Percentiles rank a stretch among this genome's conserved stretches.
Conservation (phyloP, 2,888 invertebrate genomes). For the Sminthurinus aureus region DNA sequence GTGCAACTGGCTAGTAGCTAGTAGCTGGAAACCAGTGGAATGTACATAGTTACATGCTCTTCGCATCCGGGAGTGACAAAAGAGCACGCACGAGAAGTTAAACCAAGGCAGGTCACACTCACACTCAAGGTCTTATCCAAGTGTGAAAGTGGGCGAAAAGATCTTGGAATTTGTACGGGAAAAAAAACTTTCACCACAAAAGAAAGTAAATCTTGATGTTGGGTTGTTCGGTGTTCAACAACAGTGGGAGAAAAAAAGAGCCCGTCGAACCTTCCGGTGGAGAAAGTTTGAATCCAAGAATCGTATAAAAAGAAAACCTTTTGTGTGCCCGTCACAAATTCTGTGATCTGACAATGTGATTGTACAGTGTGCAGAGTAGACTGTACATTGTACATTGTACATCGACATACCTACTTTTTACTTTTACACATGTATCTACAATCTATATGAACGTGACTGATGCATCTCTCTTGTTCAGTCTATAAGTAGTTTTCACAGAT, state of each 20-base stretch:
- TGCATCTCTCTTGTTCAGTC: too few relatives aligned
- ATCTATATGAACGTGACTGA: neutral
- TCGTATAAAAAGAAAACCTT: neutral
- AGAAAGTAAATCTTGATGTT: constrained; percentile 15
- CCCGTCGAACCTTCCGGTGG: constrained; percentile 21
- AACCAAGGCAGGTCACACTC: constrained; percentile 20
- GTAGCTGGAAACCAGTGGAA: too few relatives aligned
- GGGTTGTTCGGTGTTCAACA: too few relatives aligned
- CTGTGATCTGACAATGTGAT: neutral
- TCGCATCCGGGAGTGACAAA: constrained; percentile 15
- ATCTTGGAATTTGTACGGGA: constrained; percentile 5
- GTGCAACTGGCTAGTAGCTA: too few relatives aligned
- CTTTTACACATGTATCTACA: neutral
- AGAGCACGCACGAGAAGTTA: constrained; percentile 26
- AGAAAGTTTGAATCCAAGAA: constrained; percentile 14
- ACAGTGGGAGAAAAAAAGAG: constrained; percentile 4
- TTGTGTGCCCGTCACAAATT: constrained; percentile 7
- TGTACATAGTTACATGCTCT: too few relatives aligned
- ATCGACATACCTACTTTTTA: too few relatives aligned
- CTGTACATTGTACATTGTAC: too few relatives aligned
- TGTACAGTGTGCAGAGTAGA: neutral
- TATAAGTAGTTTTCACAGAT: neutral
- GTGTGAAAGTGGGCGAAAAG: constrained; percentile 31
- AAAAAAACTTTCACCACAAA: constrained; percentile 32
- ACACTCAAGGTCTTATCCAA: constrained; percentile 21